phyloP scores from a whole-genome alignment of 2,888 invertebrate genomes.

The Helobdella robusta region DNA sequence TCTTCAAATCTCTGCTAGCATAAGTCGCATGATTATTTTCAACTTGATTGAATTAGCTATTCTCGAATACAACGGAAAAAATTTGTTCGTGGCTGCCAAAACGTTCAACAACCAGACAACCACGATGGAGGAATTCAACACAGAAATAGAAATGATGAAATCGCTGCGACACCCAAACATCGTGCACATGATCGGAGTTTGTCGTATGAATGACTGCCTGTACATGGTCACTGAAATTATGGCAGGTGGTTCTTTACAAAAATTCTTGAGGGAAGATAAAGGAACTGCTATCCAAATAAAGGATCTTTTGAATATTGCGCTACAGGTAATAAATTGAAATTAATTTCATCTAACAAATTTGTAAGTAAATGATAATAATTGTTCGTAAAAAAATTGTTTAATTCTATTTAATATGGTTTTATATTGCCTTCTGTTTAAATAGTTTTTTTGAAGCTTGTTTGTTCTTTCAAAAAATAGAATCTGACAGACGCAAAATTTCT shows the following conservation, averaged over 20 bases:
- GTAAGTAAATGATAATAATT: too few relatives aligned
- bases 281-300: not conserved
- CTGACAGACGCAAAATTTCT: too few relatives aligned
- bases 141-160: conserved; percentile 12
- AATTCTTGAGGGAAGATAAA: conserved; percentile 6
- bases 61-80: conserved; percentile 6
- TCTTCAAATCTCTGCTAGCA: too few relatives aligned
- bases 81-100: not conserved
- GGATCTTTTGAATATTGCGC: not conserved
- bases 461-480: too few relatives aligned
- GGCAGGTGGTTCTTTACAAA: not conserved
- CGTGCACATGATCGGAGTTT: conserved; percentile 15
- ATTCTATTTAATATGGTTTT: too few relatives aligned
- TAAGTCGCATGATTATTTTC: too few relatives aligned
- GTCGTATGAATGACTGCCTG: not conserved
- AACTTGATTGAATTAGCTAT: not conserved
- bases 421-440: too few relatives aligned
- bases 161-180: conserved; percentile 6
- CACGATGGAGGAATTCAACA: conserved; percentile 5
- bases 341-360: too few relatives aligned
- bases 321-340: too few relatives aligned
- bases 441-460: too few relatives aligned
- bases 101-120: not conserved
- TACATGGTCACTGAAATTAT: conserved; percentile 13
- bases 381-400: too few relatives aligned